These are phyloP conservation scores for Tenualosa ilisha DNA, from an alignment of 2,797 vertebrate species.

Conservation along the genomic window DNA sequence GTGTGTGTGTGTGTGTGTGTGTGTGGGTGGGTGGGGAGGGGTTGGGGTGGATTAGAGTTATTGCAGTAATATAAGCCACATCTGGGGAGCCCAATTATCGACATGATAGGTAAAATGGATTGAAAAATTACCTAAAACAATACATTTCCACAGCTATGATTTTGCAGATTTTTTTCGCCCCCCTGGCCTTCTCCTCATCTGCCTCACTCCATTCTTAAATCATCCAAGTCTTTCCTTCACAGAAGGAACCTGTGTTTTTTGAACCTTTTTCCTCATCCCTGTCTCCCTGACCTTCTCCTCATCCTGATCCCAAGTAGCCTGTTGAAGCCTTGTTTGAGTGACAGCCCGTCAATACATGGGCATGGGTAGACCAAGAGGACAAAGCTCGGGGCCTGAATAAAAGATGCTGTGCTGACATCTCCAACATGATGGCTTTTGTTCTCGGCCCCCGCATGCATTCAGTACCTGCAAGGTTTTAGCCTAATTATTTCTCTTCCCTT, in stretches of 20 bases:
- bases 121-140: background rate
- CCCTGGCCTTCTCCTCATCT: background rate
- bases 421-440: background rate
- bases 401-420: background rate
- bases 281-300: background rate
- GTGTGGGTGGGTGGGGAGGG: background rate
- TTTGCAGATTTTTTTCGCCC: background rate
- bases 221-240: background rate
- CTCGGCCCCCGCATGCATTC: background rate
- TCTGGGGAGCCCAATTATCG: background rate
- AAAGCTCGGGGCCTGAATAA: conserved; percentile 1
- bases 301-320: background rate
- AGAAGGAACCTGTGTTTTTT: background rate
- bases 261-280: background rate
- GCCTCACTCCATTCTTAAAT: background rate
- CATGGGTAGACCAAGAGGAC: background rate
- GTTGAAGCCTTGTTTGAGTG: background rate
- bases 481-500: background rate
- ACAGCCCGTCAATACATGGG: background rate
- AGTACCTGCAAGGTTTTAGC: background rate
- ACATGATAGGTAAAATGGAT: background rate
- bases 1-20: background rate
- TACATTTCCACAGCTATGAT: conserved; percentile 9
- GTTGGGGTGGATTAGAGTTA: background rate
- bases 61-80: background rate